Evolutionary conservation across 37 sponge, comb jelly and placozoan species (phyloP).

Genomic region (Aplysina aerophoba): DNA sequence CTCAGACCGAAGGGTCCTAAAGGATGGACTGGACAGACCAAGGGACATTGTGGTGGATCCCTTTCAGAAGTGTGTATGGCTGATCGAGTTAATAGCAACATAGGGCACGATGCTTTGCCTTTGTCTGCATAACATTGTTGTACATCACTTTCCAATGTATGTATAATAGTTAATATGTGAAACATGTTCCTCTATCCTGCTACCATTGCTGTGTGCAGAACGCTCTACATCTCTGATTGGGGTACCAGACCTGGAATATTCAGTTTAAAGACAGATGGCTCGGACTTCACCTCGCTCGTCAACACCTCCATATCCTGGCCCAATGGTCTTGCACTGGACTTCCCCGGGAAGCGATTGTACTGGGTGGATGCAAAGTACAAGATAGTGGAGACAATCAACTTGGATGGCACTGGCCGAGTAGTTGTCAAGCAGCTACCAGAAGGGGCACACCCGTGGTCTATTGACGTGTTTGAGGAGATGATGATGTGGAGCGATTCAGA

Average conservation of each 20-base stretch:
- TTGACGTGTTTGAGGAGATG: constrained; percentile 18
- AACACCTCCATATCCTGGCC: constrained; percentile 19
- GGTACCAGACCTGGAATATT: background rate
- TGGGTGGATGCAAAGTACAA: constrained; percentile 38
- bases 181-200: background rate
- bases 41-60: constrained; percentile 13
- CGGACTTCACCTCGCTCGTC: background rate
- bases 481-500: constrained; percentile 10
- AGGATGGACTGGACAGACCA: background rate
- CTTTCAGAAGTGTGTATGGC: constrained; percentile 26
- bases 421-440: background rate
- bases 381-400: background rate
- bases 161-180: too few species aligned
- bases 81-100: too few species aligned
- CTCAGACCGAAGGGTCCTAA: background rate
- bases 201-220: background rate
- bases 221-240: constrained; percentile 38
- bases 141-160: too few species aligned
- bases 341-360: background rate
- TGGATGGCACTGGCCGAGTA: background rate
- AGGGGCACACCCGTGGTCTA: background rate
- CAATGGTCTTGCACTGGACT: constrained; percentile 38
- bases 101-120: background rate
- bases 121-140: background rate
- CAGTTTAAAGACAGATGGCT: background rate